A percentile compares a stretch with the other conserved stretches of the same genome.
These are phyloP conservation scores for Eilema caniola DNA, from an alignment of 2,888 invertebrate genomes.

Conservation along the genomic window DNA sequence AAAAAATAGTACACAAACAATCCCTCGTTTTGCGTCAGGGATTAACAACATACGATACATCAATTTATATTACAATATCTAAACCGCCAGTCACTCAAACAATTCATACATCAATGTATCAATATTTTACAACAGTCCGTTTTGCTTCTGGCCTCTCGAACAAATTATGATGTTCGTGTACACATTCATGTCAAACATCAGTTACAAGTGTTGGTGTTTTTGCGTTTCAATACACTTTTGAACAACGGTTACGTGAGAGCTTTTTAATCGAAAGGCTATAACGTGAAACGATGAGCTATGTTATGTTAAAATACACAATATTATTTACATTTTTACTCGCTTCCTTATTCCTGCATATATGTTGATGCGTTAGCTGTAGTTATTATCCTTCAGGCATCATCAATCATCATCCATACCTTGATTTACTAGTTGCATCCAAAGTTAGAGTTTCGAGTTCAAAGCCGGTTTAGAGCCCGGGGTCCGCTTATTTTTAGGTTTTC, in stretches of 20 bases:
- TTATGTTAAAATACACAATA: constrained; percentile 13
- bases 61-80: constrained; percentile 7
- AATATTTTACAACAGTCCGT: constrained; percentile 21
- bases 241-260: constrained; percentile 13
- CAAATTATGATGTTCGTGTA: constrained; percentile 37
- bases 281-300: constrained; percentile 19
- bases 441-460: too few species aligned
- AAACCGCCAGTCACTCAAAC: constrained; percentile 16
- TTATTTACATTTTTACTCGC: not conserved
- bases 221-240: constrained; percentile 41
- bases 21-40: not conserved
- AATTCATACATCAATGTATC: constrained; percentile 5
- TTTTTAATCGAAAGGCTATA: constrained; percentile 21
- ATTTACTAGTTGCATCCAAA: too few species aligned
- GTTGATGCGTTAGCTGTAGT: too few species aligned
- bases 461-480: too few species aligned
- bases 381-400: too few species aligned
- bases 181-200: constrained; percentile 45
- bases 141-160: constrained; percentile 12
- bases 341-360: not conserved
- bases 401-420: too few species aligned
- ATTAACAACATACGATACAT: not conserved
- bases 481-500: too few species aligned
- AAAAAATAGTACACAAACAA: not conserved
- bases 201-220: constrained; percentile 41